These are phyloP conservation scores for Tenthredo livida DNA, from an alignment of 2,888 invertebrate genomes.

Conservation along the genomic window DNA sequence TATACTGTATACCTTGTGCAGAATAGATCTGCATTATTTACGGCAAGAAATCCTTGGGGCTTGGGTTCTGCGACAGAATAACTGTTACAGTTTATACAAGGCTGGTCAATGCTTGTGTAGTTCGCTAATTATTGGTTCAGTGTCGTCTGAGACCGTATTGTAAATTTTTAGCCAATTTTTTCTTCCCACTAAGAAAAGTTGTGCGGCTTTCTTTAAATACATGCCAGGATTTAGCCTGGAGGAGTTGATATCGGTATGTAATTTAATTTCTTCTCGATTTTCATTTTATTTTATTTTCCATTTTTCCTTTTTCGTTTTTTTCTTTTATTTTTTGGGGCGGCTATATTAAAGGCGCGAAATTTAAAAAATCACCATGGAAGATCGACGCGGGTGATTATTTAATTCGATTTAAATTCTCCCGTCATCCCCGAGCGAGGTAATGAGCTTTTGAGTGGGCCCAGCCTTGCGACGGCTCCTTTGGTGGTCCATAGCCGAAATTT, in stretches of 20 bases:
- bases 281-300: background rate
- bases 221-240: background rate
- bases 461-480: slow-evolving; percentile 64
- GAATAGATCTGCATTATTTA: slow-evolving; percentile 25
- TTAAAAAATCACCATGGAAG: slow-evolving; percentile 21
- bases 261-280: background rate
- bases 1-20: background rate
- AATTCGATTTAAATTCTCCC: slow-evolving; percentile 72
- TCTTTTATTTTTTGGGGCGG: background rate
- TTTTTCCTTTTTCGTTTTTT: background rate
- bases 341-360: slow-evolving; percentile 4
- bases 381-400: slow-evolving; percentile 55
- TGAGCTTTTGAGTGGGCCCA: slow-evolving; percentile 56
- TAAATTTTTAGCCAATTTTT: background rate
- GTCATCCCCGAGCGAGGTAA: slow-evolving; percentile 55
- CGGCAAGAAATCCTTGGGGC: slow-evolving; percentile 9
- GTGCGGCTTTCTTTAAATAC: background rate
- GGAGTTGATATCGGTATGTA: background rate
- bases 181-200: background rate
- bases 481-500: slow-evolving; percentile 70
- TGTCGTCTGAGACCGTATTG: background rate
- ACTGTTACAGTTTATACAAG: slow-evolving; percentile 65
- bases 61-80: slow-evolving; percentile 17
- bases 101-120: background rate
- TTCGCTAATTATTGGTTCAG: slow-evolving; percentile 6